Percentiles rank a stretch among this genome's conserved stretches.
Evolutionary conservation across 2,113 vertebrate species (phyloP).

Genomic region (Platichthys stellatus): DNA sequence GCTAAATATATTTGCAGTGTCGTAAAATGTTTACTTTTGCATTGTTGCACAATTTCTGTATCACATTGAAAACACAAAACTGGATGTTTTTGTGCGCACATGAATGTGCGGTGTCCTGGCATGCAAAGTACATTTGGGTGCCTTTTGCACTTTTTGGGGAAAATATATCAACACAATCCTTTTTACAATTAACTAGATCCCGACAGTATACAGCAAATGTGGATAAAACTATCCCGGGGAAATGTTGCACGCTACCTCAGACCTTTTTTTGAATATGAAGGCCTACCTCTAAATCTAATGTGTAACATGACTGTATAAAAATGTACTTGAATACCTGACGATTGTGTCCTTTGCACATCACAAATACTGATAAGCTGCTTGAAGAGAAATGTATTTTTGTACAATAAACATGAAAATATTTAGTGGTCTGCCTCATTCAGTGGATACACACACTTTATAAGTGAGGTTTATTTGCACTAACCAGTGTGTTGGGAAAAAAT

Average conservation of each 20-base stretch:
- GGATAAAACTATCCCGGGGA: constrained; percentile 13
- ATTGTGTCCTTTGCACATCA: constrained; percentile 76
- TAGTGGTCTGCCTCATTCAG: not conserved
- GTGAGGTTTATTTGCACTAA: too few relatives aligned
- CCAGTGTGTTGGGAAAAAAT: too few relatives aligned
- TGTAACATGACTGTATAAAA: constrained; percentile 43
- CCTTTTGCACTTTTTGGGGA: constrained; percentile 17
- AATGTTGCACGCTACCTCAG: constrained; percentile 70
- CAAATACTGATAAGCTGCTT: constrained; percentile 66
- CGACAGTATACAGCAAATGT: not conserved
- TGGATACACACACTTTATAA: not conserved
- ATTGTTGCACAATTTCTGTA: constrained; percentile 64
- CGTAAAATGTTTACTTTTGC: constrained; percentile 69
- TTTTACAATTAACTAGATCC: not conserved
- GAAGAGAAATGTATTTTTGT: constrained; percentile 77
- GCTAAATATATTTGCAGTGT: constrained; percentile 12
- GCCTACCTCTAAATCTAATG: constrained; percentile 72
- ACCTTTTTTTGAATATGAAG: constrained; percentile 38
- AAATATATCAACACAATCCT: not conserved
- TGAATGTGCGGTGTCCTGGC: not conserved
- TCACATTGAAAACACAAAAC: constrained; percentile 24
- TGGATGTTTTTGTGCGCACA: not conserved
- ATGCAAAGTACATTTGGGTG: not conserved
- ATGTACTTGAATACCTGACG: constrained; percentile 70
- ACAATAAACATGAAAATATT: constrained; percentile 59